Evolutionary conservation across 2,113 vertebrate species (phyloP).

Genomic region (Cromileptes altivelis): DNA sequence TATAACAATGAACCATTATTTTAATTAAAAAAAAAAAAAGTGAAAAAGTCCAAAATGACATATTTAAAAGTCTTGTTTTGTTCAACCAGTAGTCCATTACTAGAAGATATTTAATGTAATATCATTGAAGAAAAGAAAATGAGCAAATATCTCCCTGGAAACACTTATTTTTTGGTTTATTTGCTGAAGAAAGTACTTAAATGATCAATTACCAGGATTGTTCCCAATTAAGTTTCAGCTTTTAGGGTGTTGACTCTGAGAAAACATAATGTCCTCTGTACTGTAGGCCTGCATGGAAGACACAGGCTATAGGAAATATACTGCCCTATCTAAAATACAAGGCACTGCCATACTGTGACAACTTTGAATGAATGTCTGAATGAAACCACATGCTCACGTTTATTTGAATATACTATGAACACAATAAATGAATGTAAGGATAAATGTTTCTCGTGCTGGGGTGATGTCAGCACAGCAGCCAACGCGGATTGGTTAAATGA

Average conservation of each 20-base stretch:
- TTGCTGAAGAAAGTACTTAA: not conserved
- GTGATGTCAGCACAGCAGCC: conserved; percentile 6
- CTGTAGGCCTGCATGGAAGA: not conserved
- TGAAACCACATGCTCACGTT: not conserved
- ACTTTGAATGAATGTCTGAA: not conserved
- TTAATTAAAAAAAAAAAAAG: no score
- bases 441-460: not conserved
- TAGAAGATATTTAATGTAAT: no score
- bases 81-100: no score
- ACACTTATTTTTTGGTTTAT: no score
- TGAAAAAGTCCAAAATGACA: no score
- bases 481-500: not conserved
- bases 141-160: no score
- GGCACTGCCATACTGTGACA: not conserved
- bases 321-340: not conserved
- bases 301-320: no score
- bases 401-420: not conserved
- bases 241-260: no score
- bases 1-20: no score
- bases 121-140: no score
- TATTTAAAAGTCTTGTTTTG: no score
- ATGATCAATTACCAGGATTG: not conserved
- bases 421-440: not conserved
- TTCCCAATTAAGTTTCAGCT: not conserved
- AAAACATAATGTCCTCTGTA: not conserved